Percentiles rank a stretch among this genome's conserved stretches.
phyloP scores from a whole-genome alignment of 1,140 invertebrate genomes.

The Panonychus citri region DNA sequence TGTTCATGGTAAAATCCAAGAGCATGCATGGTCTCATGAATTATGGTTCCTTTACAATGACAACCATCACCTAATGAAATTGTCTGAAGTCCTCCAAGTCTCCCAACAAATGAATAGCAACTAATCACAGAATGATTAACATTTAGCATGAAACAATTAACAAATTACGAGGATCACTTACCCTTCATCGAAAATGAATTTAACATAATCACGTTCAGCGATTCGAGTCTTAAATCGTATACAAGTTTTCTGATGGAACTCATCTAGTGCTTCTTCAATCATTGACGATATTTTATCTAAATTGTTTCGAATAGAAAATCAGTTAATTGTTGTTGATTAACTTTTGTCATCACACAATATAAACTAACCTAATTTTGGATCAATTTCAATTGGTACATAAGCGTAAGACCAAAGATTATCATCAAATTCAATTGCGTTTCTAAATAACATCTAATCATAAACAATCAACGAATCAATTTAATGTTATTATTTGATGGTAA shows the following conservation, averaged over 20 bases:
- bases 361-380: neutral
- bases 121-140: constrained; percentile 21
- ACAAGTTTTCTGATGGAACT: constrained; percentile 33
- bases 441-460: too few species aligned
- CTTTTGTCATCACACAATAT: neutral
- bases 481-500: too few species aligned
- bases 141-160: too few species aligned
- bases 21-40: constrained; percentile 64
- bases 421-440: neutral
- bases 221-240: constrained; percentile 32
- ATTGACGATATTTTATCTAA: constrained; percentile 6
- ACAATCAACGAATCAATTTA: too few species aligned
- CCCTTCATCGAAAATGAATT: constrained; percentile 16
- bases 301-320: neutral
- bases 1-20: constrained; percentile 42
- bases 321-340: neutral
- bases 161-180: constrained; percentile 1
- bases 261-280: constrained; percentile 23
- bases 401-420: constrained; percentile 7
- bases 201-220: constrained; percentile 29
- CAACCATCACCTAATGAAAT: neutral
- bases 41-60: constrained; percentile 36
- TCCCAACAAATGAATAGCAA: constrained; percentile 13
- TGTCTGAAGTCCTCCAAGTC: neutral
- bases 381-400: constrained; percentile 5